phyloP scores from a whole-genome alignment of 2,113 vertebrate species.

The Orthonyx spaldingii region DNA sequence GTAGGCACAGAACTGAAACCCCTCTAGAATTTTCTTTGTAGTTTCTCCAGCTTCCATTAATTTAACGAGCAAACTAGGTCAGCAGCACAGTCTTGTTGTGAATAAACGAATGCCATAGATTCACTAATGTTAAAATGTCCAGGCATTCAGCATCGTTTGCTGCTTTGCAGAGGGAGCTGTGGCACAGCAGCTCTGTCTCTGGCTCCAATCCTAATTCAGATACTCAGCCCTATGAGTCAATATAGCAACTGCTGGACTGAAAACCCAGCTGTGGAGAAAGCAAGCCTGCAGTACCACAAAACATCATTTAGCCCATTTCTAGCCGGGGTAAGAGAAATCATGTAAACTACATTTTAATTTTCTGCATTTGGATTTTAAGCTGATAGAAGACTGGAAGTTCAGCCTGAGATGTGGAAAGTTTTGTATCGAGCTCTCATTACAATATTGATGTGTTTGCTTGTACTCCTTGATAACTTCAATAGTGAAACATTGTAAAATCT shows the following conservation, averaged over 20 bases:
- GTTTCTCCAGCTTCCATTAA: conserved; percentile 19
- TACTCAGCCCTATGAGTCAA: background rate
- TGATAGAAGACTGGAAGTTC: background rate
- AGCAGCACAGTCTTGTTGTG: background rate
- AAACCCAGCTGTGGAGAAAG: background rate
- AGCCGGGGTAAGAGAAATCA: background rate
- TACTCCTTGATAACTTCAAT: background rate
- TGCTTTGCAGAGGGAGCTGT: conserved; percentile 9
- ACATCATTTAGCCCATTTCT: background rate
- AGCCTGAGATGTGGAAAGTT: background rate
- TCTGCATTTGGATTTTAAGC: background rate
- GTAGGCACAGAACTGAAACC: conserved; percentile 43
- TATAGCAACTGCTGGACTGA: background rate
- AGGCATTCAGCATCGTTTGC: background rate
- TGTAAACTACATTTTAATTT: background rate
- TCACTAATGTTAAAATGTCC: background rate
- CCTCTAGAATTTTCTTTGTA: conserved; percentile 38
- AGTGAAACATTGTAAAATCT: background rate
- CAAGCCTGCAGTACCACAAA: background rate
- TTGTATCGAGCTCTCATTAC: background rate
- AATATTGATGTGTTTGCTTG: background rate
- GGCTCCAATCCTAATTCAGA: background rate
- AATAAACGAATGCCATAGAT: background rate
- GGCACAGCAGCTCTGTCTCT: background rate
- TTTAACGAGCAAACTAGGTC: conserved; percentile 8